Conservation (phyloP, 2,888 invertebrate species). For the Cephus pulcher region DNA sequence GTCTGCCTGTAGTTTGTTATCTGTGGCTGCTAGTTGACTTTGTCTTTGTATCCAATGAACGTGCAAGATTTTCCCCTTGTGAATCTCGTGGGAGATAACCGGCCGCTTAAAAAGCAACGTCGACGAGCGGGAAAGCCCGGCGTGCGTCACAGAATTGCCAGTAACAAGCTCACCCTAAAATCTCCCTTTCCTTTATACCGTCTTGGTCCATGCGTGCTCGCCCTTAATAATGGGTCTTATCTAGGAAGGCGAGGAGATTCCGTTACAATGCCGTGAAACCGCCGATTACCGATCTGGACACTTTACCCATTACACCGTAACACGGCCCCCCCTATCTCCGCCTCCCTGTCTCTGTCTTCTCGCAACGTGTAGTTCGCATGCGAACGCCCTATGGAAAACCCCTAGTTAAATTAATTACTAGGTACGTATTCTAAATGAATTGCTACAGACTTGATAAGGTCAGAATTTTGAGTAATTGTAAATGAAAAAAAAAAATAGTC, state of each 20-base stretch:
- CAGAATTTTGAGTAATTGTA: not conserved
- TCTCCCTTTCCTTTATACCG: not conserved
- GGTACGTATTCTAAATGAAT: not conserved
- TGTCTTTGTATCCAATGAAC: too few relatives aligned
- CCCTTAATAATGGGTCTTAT: constrained; percentile 23
- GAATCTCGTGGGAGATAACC: not conserved
- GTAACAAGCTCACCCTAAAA: not conserved
- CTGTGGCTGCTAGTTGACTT: not conserved
- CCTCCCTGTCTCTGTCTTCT: not conserved
- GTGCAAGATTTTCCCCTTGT: not conserved
- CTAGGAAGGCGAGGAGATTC: constrained; percentile 21
- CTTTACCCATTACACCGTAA: constrained; percentile 5
- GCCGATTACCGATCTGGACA: constrained; percentile 14
- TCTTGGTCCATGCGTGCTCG: constrained; percentile 11
- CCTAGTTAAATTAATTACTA: not conserved
- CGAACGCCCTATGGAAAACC: not conserved
- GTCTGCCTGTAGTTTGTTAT: not conserved
- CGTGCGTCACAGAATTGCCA: not conserved
- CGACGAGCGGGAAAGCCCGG: not conserved
- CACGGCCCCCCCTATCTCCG: not conserved
- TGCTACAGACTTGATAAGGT: not conserved
- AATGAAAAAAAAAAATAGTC: not conserved
- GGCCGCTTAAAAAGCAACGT: not conserved
- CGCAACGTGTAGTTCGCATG: not conserved
- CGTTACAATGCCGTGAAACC: constrained; percentile 18